A percentile compares a stretch with the other conserved stretches of the same genome.
Conservation (phyloP, 2,888 invertebrate genomes). For the Anthophora plumipes region DNA sequence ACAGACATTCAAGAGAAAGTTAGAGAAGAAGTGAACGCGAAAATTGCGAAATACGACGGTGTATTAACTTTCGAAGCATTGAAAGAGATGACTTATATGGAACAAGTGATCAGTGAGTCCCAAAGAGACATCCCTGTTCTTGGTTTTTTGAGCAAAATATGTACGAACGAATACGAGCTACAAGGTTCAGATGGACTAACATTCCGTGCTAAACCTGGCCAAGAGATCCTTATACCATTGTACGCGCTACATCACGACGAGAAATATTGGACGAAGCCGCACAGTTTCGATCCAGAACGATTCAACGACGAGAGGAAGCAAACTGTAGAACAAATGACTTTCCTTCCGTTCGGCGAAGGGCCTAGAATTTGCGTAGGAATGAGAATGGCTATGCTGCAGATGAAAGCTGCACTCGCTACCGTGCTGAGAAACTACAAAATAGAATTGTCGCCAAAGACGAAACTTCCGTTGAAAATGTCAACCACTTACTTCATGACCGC, state of each 20-base stretch:
- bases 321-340: conserved; percentile 63
- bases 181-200: conserved; percentile 73
- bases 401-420: conserved; percentile 66
- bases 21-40: conserved; percentile 83
- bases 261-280: conserved; percentile 71
- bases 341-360: conserved; percentile 77
- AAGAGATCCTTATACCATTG: conserved; percentile 57
- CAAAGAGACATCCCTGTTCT: conserved; percentile 62
- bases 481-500: not conserved
- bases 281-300: conserved; percentile 75
- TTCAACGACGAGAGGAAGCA: conserved; percentile 69
- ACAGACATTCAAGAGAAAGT: conserved; percentile 84
- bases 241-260: conserved; percentile 66
- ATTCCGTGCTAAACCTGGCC: conserved; percentile 66
- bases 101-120: conserved; percentile 84
- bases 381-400: conserved; percentile 71
- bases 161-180: conserved; percentile 68
- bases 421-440: conserved; percentile 67
- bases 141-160: conserved; percentile 60
- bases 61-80: conserved; percentile 84
- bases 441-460: conserved; percentile 67
- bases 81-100: conserved; percentile 85
- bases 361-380: conserved; percentile 78
- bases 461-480: conserved; percentile 61
- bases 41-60: conserved; percentile 79